A percentile compares a stretch with the other conserved stretches of the same genome.
phyloP scores from a whole-genome alignment of 2,113 vertebrate species.

The Empidonax traillii region DNA sequence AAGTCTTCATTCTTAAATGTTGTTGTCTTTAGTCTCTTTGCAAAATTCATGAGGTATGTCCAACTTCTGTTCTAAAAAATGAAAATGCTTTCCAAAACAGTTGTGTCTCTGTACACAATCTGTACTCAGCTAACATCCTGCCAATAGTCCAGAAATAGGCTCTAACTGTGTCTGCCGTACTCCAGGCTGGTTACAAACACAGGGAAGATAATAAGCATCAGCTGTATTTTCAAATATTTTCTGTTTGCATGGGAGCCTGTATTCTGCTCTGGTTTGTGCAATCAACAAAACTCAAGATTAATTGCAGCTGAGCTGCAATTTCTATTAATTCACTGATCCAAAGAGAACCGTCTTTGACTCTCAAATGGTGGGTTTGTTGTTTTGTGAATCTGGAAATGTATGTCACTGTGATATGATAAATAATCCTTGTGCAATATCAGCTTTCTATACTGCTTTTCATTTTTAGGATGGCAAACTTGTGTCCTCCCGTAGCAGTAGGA shows the following conservation, averaged over 20 bases:
- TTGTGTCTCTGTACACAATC: neutral
- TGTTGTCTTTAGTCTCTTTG: neutral
- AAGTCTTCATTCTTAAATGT: neutral
- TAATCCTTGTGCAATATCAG: neutral
- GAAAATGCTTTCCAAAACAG: neutral
- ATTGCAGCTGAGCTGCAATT: conserved; percentile 17
- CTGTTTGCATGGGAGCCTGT: neutral
- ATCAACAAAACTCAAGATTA: conserved; percentile 1
- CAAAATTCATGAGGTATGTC: neutral
- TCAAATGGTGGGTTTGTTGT: neutral
- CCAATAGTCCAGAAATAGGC: neutral
- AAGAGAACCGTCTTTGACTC: neutral
- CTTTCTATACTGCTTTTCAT: neutral
- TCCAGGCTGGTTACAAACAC: conserved; percentile 19
- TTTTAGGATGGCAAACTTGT: neutral
- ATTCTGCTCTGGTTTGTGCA: conserved; percentile 34
- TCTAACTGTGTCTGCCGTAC: neutral
- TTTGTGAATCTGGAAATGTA: neutral
- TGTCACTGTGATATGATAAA: neutral
- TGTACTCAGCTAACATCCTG: neutral
- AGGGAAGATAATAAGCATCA: conserved; percentile 54
- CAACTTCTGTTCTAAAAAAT: neutral
- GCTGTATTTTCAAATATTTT: conserved; percentile 69
- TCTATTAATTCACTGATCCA: conserved; percentile 8
- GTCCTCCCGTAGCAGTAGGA: neutral